Evolutionary conservation across 2,797 vertebrate genomes (phyloP).

Genomic region (Sebastolobus altivelis): DNA sequence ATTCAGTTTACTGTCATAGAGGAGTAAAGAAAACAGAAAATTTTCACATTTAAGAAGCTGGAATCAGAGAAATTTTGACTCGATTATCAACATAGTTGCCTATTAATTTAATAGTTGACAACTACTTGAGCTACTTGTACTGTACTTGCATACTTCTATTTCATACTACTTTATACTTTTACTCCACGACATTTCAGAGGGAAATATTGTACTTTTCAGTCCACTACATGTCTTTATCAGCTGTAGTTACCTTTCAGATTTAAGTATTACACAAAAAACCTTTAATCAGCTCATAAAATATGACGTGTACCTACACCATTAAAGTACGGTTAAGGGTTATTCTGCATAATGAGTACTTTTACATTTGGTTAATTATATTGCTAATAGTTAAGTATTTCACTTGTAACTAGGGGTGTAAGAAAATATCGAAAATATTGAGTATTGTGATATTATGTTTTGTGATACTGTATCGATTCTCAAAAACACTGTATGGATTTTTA

Average conservation of each 20-base stretch:
- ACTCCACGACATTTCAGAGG: background rate
- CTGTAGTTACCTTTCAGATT: background rate
- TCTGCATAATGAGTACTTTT: background rate
- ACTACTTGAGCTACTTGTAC: background rate
- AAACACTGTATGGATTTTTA: no score
- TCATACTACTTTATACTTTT: background rate
- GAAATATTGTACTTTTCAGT: background rate
- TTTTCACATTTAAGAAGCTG: no score
- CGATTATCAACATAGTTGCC: background rate
- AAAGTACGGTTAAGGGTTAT: background rate
- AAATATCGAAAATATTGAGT: no score
- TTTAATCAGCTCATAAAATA: background rate
- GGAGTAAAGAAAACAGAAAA: no score
- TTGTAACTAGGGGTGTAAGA: no score
- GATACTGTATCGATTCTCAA: no score
- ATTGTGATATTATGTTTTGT: no score
- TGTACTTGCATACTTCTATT: background rate
- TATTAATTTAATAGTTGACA: no score
- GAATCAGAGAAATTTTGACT: no score
- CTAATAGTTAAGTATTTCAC: constrained; percentile 10
- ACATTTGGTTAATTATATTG: background rate
- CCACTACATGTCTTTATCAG: background rate
- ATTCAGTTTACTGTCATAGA: no score
- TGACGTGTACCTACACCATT: background rate
- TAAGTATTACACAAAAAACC: background rate